Percentiles rank a stretch among this genome's conserved stretches.
These are phyloP conservation scores for pig (Sus scrofa) DNA, from an alignment of 2,113 vertebrate species.

Conservation along the genomic window DNA sequence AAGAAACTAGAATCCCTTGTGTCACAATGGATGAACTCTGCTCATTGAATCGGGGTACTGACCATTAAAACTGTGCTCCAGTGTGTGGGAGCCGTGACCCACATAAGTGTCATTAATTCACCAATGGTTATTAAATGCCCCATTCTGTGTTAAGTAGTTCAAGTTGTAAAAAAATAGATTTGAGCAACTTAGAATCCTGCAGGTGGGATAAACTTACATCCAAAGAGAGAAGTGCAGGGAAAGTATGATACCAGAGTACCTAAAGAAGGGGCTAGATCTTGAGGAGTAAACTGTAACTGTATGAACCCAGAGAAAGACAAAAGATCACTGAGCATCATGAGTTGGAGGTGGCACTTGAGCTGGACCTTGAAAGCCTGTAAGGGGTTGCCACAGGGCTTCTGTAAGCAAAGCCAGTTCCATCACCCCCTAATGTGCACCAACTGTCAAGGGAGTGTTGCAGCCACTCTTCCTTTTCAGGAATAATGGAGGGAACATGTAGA, in stretches of 20 bases:
- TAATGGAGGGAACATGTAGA: not conserved
- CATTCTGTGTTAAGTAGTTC: conserved; percentile 3
- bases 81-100: conserved; percentile 46
- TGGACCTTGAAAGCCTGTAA: conserved; percentile 64
- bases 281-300: not conserved
- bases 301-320: not conserved
- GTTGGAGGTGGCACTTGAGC: conserved; percentile 40
- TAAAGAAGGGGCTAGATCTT: conserved; percentile 20
- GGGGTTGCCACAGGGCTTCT: conserved; percentile 33
- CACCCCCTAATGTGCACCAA: conserved; percentile 55
- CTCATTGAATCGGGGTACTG: not conserved
- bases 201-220: not conserved
- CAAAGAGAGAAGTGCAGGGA: not conserved
- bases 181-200: not conserved
- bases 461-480: conserved; percentile 44
- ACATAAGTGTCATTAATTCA: not conserved
- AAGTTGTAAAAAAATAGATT: conserved; percentile 40
- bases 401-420: conserved; percentile 48
- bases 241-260: not conserved
- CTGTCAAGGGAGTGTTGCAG: conserved; percentile 61
- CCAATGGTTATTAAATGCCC: not conserved
- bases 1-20: conserved; percentile 52
- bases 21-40: not conserved
- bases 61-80: conserved; percentile 48
- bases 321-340: conserved; percentile 27